Base-by-base conservation (phyloP, 2,797 vertebrate species). In the Apodemus agrarius region DNA sequence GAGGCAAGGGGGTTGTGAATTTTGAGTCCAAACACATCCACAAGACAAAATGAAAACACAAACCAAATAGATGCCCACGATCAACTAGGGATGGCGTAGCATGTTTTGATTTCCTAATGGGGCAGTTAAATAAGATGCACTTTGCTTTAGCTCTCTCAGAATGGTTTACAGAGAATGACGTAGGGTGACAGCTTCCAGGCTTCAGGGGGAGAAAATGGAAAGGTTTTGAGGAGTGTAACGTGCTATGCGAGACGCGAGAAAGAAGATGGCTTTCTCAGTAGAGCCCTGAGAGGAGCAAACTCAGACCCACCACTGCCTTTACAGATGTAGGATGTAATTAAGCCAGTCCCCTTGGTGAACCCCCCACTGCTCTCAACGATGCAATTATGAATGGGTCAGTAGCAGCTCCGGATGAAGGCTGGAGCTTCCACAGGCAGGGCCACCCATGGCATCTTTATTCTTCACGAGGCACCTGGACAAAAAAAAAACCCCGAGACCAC, bases 41-140 rank as follows among this genome's bases (percentile, higher is more conserved):
- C 86, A 75, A 59, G 85, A 34, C 31, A 24, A 46, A 34, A 63
- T 11, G 31, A 63, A 78, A 59, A 49, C 31, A 49, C 40, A 37
- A 59, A 29, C 59, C 59, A 89, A 24, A 40, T 8, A 34, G 61
- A 78, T 24, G 4, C 2, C 59, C 31, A 49, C 0, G 4, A 10
- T n/a, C 43, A n/a, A 17, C 26, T 0, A 21, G 84, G 10, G 84
- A 63, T 24, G 26, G 8, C 72, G 16, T 37, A 72, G 84, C 0
- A 0, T 14, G 11, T 52, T 94, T 93, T 84, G 82, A 80, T 90
- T 90, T 87, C 63, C 49, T 96, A 82, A 90, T 37, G 82, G 82
- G 49, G 94, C 75, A 17, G 22, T 91, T 40, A 89, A 93, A 93
- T 34, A 82, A 90, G 83, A 86, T 80, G 34, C 34, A 34, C 89